Percentiles rank a stretch among this genome's conserved stretches.
phyloP scores from a whole-genome alignment of 1,140 invertebrate species.

The Pseudobourletiella spinata region DNA sequence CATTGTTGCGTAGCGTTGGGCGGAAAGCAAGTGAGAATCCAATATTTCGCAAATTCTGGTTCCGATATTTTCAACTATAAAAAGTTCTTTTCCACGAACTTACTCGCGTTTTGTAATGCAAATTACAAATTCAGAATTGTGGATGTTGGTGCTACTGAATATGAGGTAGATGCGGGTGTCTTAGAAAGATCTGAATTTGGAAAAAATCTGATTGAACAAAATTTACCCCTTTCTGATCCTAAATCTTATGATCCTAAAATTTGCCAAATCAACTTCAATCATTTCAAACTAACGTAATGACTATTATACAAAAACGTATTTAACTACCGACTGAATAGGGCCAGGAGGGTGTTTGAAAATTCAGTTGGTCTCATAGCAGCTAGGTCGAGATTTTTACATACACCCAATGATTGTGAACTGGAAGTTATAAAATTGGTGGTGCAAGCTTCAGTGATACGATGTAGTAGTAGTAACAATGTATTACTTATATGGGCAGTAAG shows the following conservation, averaged over 20 bases:
- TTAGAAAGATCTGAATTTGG: conserved; percentile 24
- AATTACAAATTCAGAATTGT: conserved; percentile 31
- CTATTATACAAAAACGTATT: conserved; percentile 36
- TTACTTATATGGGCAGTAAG: no score
- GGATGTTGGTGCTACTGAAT: conserved; percentile 31
- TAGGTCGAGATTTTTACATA: conserved; percentile 38
- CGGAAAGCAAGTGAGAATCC: conserved; percentile 39
- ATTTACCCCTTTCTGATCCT: conserved; percentile 21
- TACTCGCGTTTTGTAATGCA: conserved; percentile 34
- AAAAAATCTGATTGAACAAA: conserved; percentile 9
- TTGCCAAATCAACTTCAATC: conserved; percentile 38
- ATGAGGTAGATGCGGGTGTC: conserved; percentile 27
- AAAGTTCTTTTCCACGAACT: conserved; percentile 35
- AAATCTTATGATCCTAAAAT: conserved; percentile 31
- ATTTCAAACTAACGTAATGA: conserved; percentile 31
- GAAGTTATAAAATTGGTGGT: conserved; percentile 12
- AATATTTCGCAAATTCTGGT: conserved; percentile 28
- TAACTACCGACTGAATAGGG: conserved; percentile 40
- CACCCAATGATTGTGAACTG: conserved; percentile 7
- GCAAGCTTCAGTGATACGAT: conserved; percentile 36
- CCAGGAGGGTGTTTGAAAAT: conserved; percentile 45
- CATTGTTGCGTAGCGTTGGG: conserved; percentile 38
- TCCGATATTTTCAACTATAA: conserved; percentile 39
- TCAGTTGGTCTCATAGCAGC: conserved; percentile 46
- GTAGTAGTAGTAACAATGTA: no score